Evolutionary conservation across 2,888 invertebrate genomes (phyloP), one percentile per base, ranked within the genome.

Genomic region (Hirtodrosophila confusa): DNA sequence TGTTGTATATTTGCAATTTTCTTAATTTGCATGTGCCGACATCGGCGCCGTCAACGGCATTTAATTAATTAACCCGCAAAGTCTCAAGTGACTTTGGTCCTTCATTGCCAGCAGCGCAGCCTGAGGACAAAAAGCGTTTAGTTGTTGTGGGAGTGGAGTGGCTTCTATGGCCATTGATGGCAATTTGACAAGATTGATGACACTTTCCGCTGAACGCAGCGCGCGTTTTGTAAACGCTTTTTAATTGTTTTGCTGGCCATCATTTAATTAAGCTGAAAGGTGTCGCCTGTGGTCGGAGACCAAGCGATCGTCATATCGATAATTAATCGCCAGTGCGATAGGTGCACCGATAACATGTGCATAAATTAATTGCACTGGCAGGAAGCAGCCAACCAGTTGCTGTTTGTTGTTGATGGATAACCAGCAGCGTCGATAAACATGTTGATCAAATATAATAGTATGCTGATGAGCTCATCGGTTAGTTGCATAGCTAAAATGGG

Each of bases 1-100:
- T 54, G 33, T 51, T 69, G 43, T 53, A 58, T 72, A 75, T 83
- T 84, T 80, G 84, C 86, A 83, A 84, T 88, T 88, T 84, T 88
- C 88, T 86, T 88, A 84, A 84, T 84, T 84, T 88, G 88, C 88
- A 88, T 84, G 67, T 80, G 82, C 76, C 80, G 66, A 69, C 68
- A 67, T 61, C 55, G 63, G n/a, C 63, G 44, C 43, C 51, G 55
- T 57, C 60, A 70, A 41, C 67, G 72, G 57, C 56, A 83, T 74
- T 83, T 85, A 83, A 83, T 83, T 83, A 83, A 83, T 83, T 87
- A 83, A 74, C 64, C 70, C 48, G 79, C 77, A 67, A 62, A 65
- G 77, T 86, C 88, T 77, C 88, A 65, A 75, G 86, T 72, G 88
- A 63, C 80, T 86, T 58, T 57, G 69, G 84, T 88, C 88, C 84